Conservation (phyloP, 2,888 invertebrate genomes). For the Eilema depressum region DNA sequence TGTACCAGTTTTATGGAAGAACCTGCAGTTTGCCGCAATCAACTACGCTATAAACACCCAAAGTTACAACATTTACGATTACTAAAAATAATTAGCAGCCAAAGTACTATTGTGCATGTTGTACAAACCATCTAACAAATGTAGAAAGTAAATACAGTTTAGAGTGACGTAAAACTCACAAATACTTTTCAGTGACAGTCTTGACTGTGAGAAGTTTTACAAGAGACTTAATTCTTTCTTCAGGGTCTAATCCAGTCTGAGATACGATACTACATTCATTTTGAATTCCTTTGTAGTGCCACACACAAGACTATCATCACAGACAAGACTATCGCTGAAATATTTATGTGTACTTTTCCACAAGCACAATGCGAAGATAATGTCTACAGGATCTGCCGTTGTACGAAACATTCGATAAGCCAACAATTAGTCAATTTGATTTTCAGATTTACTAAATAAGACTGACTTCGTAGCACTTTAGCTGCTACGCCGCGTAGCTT, state of each 20-base stretch:
- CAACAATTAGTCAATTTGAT: not conserved
- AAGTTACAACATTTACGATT: too few species aligned
- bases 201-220: too few species aligned
- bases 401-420: constrained; percentile 1
- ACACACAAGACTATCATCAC: not conserved
- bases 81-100: too few species aligned
- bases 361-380: not conserved
- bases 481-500: constrained; percentile 12
- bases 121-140: not conserved
- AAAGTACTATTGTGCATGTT: too few species aligned
- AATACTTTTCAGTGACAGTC: too few species aligned
- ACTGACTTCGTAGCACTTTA: constrained; percentile 9
- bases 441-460: constrained; percentile 1
- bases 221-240: too few species aligned
- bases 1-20: too few species aligned
- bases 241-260: too few species aligned
- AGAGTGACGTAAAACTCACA: not conserved
- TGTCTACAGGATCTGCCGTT: not conserved
- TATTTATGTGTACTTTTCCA: not conserved
- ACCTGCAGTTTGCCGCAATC: too few species aligned
- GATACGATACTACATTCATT: too few species aligned
- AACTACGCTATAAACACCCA: too few species aligned
- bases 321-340: not conserved
- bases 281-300: too few species aligned
- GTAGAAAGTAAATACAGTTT: not conserved